Conservation (phyloP, 1,140 invertebrate genomes). For the Reticulitermes speratus region DNA sequence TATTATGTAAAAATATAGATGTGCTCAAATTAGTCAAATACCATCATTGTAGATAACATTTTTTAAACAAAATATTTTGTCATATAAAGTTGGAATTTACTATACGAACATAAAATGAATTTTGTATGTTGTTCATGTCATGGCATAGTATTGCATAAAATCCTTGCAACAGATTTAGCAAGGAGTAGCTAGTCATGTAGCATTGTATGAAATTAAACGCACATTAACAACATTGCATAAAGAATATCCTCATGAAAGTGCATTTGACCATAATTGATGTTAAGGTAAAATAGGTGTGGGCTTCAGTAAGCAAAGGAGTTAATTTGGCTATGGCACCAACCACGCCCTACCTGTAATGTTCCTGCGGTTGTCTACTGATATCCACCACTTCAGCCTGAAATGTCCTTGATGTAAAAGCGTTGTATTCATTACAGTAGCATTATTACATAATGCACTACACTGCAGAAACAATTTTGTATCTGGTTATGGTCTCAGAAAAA, state of each 20-base stretch:
- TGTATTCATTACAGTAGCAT: background rate
- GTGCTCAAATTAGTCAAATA: conserved; percentile 11
- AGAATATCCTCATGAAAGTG: background rate
- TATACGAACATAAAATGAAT: background rate
- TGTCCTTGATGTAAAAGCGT: background rate
- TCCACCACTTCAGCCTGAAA: background rate
- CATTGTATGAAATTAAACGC: background rate
- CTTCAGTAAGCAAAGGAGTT: background rate
- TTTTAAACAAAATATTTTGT: background rate
- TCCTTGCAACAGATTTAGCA: background rate
- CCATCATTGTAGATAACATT: background rate
- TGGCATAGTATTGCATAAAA: background rate
- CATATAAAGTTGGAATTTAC: background rate
- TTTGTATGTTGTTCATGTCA: conserved; percentile 4
- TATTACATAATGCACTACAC: background rate
- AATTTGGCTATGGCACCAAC: background rate
- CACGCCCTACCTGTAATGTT: background rate
- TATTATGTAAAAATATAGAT: background rate
- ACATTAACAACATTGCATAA: background rate
- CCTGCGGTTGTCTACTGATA: conserved; percentile 3
- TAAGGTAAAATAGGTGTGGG: background rate
- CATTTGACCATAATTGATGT: background rate
- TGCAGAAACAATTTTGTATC: background rate
- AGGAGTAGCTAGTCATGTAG: background rate
- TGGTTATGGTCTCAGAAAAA: background rate